A percentile compares a stretch with the other conserved stretches of the same genome.
Evolutionary conservation across 2,888 invertebrate species (phyloP).

Genomic region (Sesia apiformis): DNA sequence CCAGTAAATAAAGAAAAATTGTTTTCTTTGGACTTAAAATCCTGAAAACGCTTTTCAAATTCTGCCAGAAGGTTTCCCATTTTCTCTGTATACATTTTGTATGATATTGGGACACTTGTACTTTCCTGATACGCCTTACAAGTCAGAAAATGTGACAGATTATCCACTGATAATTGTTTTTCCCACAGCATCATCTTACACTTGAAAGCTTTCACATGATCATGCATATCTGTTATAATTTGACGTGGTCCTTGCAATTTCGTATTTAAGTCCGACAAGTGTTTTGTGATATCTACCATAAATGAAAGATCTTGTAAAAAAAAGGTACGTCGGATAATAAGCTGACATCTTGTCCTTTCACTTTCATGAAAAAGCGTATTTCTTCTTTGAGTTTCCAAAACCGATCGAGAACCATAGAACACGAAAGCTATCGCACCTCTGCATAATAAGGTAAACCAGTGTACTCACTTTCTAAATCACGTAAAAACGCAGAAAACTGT

Average conservation of each 20-base stretch:
- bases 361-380: neutral
- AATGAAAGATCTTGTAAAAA: neutral
- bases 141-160: slow-evolving; percentile 8
- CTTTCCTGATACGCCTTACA: slow-evolving; percentile 6
- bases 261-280: slow-evolving; percentile 2
- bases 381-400: slow-evolving; percentile 4
- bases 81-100: slow-evolving; percentile 2
- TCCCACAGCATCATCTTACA: too few relatives aligned
- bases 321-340: neutral
- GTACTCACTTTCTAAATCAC: slow-evolving; percentile 12
- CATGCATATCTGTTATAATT: slow-evolving; percentile 3
- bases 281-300: slow-evolving; percentile 3
- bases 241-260: slow-evolving; percentile 3
- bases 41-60: slow-evolving; percentile 11
- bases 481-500: slow-evolving; percentile 11
- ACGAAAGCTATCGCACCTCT: slow-evolving; percentile 14
- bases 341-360: neutral
- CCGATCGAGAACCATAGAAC: slow-evolving; percentile 12
- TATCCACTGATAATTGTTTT: too few relatives aligned
- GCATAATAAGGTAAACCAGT: slow-evolving; percentile 12
- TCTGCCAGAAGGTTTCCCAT: slow-evolving; percentile 4
- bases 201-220: slow-evolving; percentile 6
- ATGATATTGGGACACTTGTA: slow-evolving; percentile 1
- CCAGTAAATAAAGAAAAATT: neutral
- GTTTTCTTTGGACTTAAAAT: slow-evolving; percentile 9